A percentile compares a stretch with the other conserved stretches of the same genome.
phyloP scores from a whole-genome alignment of 2,113 vertebrate species.

The Miniopterus natalensis region DNA sequence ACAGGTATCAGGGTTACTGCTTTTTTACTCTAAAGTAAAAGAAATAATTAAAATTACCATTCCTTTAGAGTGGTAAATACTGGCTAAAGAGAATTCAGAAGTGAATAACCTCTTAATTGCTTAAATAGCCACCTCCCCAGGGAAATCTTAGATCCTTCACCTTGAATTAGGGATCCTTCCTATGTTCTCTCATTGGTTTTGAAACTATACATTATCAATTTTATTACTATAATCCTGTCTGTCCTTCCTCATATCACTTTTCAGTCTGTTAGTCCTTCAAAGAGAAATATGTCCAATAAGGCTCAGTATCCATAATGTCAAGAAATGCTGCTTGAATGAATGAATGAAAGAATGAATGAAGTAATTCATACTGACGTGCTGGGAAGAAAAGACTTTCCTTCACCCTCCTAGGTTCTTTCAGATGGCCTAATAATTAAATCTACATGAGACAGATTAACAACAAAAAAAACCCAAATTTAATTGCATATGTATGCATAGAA shows the following conservation, averaged over 20 bases:
- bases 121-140: not conserved
- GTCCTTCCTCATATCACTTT: not conserved
- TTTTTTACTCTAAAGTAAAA: not conserved
- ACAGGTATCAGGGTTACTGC: not conserved
- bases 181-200: not conserved
- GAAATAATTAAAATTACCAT: not conserved
- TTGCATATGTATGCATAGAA: not conserved
- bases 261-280: not conserved
- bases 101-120: not conserved
- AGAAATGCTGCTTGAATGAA: slow-evolving; percentile 2
- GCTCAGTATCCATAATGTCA: not conserved
- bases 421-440: not conserved
- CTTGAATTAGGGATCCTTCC: not conserved
- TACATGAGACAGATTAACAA: not conserved
- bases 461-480: not conserved
- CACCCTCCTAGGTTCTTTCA: not conserved
- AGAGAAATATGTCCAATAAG: not conserved
- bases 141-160: not conserved
- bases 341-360: not conserved
- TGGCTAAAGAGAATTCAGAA: not conserved
- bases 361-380: not conserved
- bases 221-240: not conserved
- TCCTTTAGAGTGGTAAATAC: not conserved
- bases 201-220: not conserved
- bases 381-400: not conserved